phyloP scores from a whole-genome alignment of 2,113 vertebrate genomes.

The Pampusana beccarii region DNA sequence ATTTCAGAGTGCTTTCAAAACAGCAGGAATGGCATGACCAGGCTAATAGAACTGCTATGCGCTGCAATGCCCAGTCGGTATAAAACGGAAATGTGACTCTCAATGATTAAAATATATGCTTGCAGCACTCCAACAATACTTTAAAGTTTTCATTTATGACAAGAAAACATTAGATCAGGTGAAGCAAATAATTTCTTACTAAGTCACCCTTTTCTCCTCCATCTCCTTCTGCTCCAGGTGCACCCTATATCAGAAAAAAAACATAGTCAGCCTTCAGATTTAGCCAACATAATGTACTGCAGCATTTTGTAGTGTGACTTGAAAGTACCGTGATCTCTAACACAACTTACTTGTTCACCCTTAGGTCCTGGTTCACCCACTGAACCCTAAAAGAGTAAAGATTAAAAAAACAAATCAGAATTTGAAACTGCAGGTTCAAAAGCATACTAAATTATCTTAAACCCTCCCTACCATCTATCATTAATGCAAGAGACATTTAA shows the following conservation, averaged over 20 bases:
- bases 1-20: not conserved
- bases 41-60: not conserved
- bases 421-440: not conserved
- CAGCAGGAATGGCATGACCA: not conserved
- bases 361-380: slow-evolving; percentile 88
- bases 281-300: not conserved
- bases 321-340: not conserved
- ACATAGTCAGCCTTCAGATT: not conserved
- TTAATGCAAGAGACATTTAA: not conserved
- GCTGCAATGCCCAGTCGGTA: not conserved
- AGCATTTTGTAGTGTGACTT: not conserved
- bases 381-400: slow-evolving; percentile 79
- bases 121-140: not conserved
- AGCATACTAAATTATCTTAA: not conserved
- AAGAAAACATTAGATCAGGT: not conserved
- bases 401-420: not conserved
- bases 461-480: not conserved
- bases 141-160: not conserved
- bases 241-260: slow-evolving; percentile 77
- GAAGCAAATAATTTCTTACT: slow-evolving; percentile 76
- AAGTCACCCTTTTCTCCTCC: slow-evolving; percentile 88
- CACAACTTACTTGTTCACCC: slow-evolving; percentile 86
- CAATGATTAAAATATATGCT: not conserved
- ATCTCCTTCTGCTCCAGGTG: slow-evolving; percentile 90
- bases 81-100: not conserved